Evolutionary conservation across 1,140 invertebrate genomes (phyloP).

Genomic region (Drosophila hydei): DNA sequence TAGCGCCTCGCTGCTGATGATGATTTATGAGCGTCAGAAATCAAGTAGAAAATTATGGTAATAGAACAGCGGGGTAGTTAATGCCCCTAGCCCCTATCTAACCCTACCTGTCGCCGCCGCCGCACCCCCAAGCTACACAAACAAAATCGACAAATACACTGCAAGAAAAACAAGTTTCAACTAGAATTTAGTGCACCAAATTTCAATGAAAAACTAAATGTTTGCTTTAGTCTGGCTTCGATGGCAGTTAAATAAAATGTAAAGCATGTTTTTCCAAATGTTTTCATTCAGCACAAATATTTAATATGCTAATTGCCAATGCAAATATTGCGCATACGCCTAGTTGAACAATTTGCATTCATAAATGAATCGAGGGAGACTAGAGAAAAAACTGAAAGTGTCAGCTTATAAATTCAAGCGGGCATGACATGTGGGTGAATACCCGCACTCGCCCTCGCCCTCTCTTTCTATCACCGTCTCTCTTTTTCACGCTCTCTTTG

Average conservation of each 20-base stretch:
- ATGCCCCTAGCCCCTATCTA: background rate
- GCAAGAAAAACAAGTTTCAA: constrained; percentile 52
- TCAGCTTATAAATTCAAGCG: constrained; percentile 57
- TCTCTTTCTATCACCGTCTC: background rate
- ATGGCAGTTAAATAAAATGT: constrained; percentile 20
- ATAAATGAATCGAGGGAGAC: constrained; percentile 34
- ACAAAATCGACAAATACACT: constrained; percentile 26
- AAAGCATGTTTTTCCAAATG: constrained; percentile 22
- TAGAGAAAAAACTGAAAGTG: constrained; percentile 64
- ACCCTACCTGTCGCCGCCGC: background rate
- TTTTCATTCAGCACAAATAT: too few species aligned
- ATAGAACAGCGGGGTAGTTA: constrained; percentile 62
- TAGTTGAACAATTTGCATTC: constrained; percentile 67
- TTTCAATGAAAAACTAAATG: too few species aligned
- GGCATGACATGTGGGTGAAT: constrained; percentile 33
- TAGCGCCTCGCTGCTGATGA: constrained; percentile 71
- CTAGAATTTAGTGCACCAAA: constrained; percentile 55
- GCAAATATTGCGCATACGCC: constrained; percentile 68
- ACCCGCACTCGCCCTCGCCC: background rate
- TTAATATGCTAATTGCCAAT: constrained; percentile 64
- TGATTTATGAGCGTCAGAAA: constrained; percentile 83
- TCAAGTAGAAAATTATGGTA: constrained; percentile 82
- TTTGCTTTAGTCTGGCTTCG: constrained; percentile 11
- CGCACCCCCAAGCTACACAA: constrained; percentile 17
- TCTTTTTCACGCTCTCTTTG: constrained; percentile 2